Percentiles rank a stretch among this genome's conserved stretches.
Conservation (phyloP, 2,113 vertebrate genomes). For the Apistogramma diplotaenia region DNA sequence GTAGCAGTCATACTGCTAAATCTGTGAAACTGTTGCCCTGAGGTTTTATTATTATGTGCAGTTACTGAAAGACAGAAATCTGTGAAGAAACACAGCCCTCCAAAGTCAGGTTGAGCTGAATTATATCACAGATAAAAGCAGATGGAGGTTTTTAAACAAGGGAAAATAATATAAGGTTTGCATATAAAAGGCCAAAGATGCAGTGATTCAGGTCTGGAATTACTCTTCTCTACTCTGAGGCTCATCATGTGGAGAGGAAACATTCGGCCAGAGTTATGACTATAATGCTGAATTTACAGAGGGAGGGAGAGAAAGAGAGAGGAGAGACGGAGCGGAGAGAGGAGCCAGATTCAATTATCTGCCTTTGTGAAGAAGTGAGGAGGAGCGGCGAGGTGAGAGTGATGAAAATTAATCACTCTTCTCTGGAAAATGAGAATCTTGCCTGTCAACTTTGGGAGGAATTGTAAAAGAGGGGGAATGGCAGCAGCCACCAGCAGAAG, state of each 20-base stretch:
- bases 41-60: slow-evolving; percentile 23
- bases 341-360: slow-evolving; percentile 61
- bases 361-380: slow-evolving; percentile 54
- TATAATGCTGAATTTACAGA: slow-evolving; percentile 33
- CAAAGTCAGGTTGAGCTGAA: slow-evolving; percentile 15
- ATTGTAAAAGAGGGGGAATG: slow-evolving; percentile 21
- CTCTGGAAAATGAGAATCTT: slow-evolving; percentile 65
- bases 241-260: slow-evolving; percentile 45
- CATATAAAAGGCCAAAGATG: slow-evolving; percentile 34
- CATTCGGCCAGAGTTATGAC: slow-evolving; percentile 42
- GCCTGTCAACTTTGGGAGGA: slow-evolving; percentile 47
- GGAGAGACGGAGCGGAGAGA: slow-evolving; percentile 21
- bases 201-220: slow-evolving; percentile 42
- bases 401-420: slow-evolving; percentile 65
- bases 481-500: slow-evolving; percentile 11
- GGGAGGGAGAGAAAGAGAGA: slow-evolving; percentile 15
- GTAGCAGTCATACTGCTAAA: slow-evolving; percentile 12
- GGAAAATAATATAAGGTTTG: neutral
- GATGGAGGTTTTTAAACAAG: neutral
- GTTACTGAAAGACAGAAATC: slow-evolving; percentile 10
- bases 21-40: slow-evolving; percentile 1
- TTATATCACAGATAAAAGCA: slow-evolving; percentile 26
- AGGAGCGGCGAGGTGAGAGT: slow-evolving; percentile 29
- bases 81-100: neutral
- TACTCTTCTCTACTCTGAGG: slow-evolving; percentile 27